Base-by-base conservation (phyloP, 1,140 invertebrate genomes). In the Neocloeon triangulifer region DNA sequence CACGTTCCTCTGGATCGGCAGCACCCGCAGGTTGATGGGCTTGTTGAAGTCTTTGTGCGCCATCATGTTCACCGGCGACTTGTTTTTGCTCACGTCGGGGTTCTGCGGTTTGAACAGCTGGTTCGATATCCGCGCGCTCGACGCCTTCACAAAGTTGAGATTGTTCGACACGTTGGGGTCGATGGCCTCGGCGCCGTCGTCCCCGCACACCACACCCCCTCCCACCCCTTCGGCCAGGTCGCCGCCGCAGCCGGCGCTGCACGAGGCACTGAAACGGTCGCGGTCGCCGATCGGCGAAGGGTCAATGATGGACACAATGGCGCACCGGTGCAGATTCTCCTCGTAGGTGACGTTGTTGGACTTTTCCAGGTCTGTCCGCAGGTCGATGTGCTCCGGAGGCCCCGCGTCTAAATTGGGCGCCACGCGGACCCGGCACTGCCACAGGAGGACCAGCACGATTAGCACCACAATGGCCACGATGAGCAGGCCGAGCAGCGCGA, bases 331-430 rank as follows among this genome's bases (percentile, higher is more conserved):
- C 15, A 85, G 55, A 43, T 86, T 85, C 50, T 88, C 79, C 46
- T 86, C 80, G 49, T 85, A 85, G 47, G 85, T 79, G 25, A 84
- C 53, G 48, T 86, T 86, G 44, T 84, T 84, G 0, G 75, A 78
- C 44, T 84, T 82, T 42, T 84, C 78, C 51, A 8, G 53, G n/a
- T 26, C 51, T 22, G 30, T 55, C 54, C 55, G 53, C 57, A 22
- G 28, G 22, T 3, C 41, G 41, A n/a, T 54, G 33, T 9, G 55
- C 31, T 14, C 55, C 34, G 13, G 50, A 38, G 12, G 45, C 44
- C 9, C 51, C 46, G 4, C 57, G 29, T n/a, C 14, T 14, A 29
- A 14, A 29, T n/a, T n/a, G n/a, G n/a, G 48, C 45, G 9, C 50
- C 62, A 51, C 40, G 44, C 62, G 35, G 47, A 54, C 48, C 47